Conservation (phyloP, 1,140 invertebrate species). For the Augochlora pura region DNA sequence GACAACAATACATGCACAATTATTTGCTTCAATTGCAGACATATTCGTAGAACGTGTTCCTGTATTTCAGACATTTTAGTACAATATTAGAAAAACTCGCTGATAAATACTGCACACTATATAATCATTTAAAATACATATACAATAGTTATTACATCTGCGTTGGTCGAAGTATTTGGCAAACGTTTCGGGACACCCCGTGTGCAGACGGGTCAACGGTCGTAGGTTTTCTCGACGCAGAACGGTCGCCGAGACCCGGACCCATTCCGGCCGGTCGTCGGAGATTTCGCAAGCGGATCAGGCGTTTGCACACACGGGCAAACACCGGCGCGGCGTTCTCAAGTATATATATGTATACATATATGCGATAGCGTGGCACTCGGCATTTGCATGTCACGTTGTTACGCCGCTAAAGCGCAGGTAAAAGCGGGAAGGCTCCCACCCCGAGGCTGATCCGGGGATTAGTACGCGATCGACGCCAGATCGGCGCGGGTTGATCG, state of each 20-base stretch:
- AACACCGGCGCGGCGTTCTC: slow-evolving; percentile 30
- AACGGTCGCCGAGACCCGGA: slow-evolving; percentile 30
- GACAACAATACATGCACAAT: too few relatives aligned
- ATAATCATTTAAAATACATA: too few relatives aligned
- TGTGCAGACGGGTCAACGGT: slow-evolving; percentile 40
- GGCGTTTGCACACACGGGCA: slow-evolving; percentile 25
- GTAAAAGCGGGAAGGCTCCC: slow-evolving; percentile 40
- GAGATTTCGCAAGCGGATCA: slow-evolving; percentile 62
- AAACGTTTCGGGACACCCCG: too few relatives aligned
- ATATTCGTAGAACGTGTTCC: too few relatives aligned
- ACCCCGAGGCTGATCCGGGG: slow-evolving; percentile 47
- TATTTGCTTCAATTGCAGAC: too few relatives aligned
- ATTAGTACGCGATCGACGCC: slow-evolving; percentile 56
- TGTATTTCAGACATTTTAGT: too few relatives aligned
- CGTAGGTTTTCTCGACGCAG: slow-evolving; percentile 44
- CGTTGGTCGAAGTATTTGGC: too few relatives aligned
- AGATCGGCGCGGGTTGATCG: slow-evolving; percentile 48
- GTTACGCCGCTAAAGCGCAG: slow-evolving; percentile 40
- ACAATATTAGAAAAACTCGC: too few relatives aligned
- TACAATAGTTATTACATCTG: too few relatives aligned
- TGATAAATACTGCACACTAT: too few relatives aligned
- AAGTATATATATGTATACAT: too few relatives aligned
- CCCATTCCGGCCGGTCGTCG: slow-evolving; percentile 41
- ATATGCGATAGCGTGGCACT: slow-evolving; percentile 49
- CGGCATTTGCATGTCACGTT: slow-evolving; percentile 63